Conservation (phyloP, 2,888 invertebrate species). For the Drosophila diplacantha region DNA sequence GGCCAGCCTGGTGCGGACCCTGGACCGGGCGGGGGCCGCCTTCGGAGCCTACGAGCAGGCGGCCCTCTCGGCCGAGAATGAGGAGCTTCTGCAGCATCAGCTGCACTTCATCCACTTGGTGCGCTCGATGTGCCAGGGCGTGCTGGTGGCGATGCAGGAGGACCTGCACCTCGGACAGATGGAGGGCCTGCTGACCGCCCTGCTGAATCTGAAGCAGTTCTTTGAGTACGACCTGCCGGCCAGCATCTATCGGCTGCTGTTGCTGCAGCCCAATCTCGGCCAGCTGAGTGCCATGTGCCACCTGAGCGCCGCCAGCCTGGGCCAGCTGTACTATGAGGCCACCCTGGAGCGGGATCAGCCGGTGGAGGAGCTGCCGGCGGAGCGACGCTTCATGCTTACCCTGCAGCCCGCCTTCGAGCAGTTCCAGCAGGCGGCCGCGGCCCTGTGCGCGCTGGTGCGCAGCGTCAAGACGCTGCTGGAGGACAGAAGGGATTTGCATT, state of each 20-base stretch:
- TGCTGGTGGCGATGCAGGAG: conserved; percentile 27
- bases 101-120: conserved; percentile 60
- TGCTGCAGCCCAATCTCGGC: conserved; percentile 42
- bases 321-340: conserved; percentile 29
- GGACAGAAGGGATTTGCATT: conserved; percentile 35
- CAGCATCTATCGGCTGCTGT: conserved; percentile 44
- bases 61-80: conserved; percentile 38
- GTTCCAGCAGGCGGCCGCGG: conserved; percentile 33
- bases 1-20: conserved; percentile 44
- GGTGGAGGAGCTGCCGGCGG: not conserved
- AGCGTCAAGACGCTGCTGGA: conserved; percentile 47
- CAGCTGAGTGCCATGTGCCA: conserved; percentile 37
- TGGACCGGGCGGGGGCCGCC: conserved; percentile 46
- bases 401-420: conserved; percentile 47
- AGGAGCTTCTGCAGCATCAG: conserved; percentile 55
- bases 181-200: conserved; percentile 28
- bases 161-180: conserved; percentile 27
- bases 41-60: conserved; percentile 56
- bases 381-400: conserved; percentile 40
- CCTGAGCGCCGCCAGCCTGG: conserved; percentile 23
- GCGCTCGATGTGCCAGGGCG: conserved; percentile 47
- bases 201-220: conserved; percentile 43
- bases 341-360: conserved; percentile 4
- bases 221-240: conserved; percentile 49
- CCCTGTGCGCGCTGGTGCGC: conserved; percentile 30